Evolutionary conservation across 2,888 invertebrate species (phyloP).

Genomic region (Eueremaeus valkanovi): DNA sequence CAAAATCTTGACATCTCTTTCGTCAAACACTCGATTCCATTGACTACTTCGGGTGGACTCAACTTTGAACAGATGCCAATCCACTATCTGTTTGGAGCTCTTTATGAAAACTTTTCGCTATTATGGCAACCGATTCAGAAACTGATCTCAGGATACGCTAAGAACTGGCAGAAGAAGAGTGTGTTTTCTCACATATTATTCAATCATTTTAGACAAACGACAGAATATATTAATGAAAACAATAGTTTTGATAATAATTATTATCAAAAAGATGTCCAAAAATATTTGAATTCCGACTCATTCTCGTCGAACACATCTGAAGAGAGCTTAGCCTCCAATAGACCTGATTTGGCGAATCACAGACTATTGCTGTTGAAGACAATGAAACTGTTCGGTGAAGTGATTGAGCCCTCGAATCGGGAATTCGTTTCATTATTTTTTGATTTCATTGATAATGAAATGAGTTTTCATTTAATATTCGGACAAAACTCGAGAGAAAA

Average conservation of each 20-base stretch:
- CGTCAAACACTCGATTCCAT: constrained; percentile 50
- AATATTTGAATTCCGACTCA: not conserved
- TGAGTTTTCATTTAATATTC: constrained; percentile 1
- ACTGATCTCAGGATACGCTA: constrained; percentile 70
- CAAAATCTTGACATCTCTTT: constrained; percentile 62
- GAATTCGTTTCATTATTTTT: constrained; percentile 75
- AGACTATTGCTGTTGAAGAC: constrained; percentile 59
- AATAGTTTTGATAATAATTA: not conserved
- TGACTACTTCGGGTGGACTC: constrained; percentile 9
- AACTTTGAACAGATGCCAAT: constrained; percentile 59
- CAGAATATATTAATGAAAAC: not conserved
- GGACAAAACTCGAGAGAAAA: constrained; percentile 40
- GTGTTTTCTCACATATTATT: constrained; percentile 47
- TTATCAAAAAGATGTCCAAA: constrained; percentile 22
- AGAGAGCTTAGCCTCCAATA: constrained; percentile 52
- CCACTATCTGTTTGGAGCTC: constrained; percentile 70
- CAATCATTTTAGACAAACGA: constrained; percentile 46
- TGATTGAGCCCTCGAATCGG: constrained; percentile 74
- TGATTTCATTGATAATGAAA: constrained; percentile 66
- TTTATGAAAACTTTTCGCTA: constrained; percentile 80
- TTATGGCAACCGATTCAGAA: constrained; percentile 79
- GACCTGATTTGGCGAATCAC: constrained; percentile 68
- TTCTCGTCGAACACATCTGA: not conserved
- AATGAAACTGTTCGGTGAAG: constrained; percentile 62
- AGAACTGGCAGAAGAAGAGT: constrained; percentile 36